Base-by-base conservation (phyloP, 2,888 invertebrate genomes). In the Hypsopygia costalis region DNA sequence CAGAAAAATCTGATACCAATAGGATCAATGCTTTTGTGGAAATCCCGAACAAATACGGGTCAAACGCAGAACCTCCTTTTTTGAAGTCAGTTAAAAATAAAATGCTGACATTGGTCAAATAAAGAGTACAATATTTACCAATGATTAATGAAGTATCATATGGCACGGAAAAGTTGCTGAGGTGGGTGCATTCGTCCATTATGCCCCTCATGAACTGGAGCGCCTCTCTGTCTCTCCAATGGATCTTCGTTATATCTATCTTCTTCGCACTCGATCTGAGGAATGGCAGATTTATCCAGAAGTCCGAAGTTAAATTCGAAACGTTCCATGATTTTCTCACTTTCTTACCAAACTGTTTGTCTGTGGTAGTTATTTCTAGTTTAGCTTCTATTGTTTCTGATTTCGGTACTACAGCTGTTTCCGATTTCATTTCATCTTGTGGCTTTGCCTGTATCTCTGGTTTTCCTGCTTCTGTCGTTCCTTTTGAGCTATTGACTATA, bases 101-200 rank as follows among this genome's bases (percentile, higher is more conserved):
- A n/a, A n/a, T n/a, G n/a, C n/a, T n/a, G n/a, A n/a, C n/a, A n/a
- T n/a, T n/a, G n/a, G n/a, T n/a, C n/a, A n/a, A n/a, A n/a, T n/a
- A n/a, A n/a, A n/a, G n/a, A n/a, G n/a, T n/a, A n/a, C n/a, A n/a
- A 22, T 27, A 69, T 81, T 58, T 50, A 89, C 89, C 89, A 49
- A 97, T 97, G 44, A 97, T 95, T 36, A 98, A 87, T 6, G 94
- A 94, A 0, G 98, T 95, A 68, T 99, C 98, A 36, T 93, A 93
- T 0, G 95, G 95, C 9, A 93, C 89, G 1, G 97, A 94, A 69
- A 98, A 99, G 81, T 98, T 98, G 52, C 93, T 95, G 29, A 99
- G 88, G 83, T 98, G 98, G 0, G 99, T 99, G 73, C 98, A 99
- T 77, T 99, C 98, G 69, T 99, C 99, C 99, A 99, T 99, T 55